phyloP scores from a whole-genome alignment of 1,140 invertebrate species.

The Danaus plexippus region DNA sequence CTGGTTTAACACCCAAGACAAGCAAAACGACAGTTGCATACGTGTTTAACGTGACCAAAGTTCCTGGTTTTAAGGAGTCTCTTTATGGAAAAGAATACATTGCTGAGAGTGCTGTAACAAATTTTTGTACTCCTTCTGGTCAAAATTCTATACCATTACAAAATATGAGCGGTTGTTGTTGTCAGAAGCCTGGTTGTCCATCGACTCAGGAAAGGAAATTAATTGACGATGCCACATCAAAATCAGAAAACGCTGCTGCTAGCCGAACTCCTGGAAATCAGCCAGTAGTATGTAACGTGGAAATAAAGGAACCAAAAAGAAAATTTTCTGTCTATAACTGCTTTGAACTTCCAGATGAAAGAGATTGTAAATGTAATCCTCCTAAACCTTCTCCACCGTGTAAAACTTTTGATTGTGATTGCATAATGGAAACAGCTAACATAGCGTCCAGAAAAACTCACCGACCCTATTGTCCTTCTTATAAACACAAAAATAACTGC shows the following conservation, averaged over 20 bases:
- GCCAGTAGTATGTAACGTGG: slow-evolving; percentile 37
- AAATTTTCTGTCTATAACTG: slow-evolving; percentile 40
- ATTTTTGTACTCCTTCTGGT: slow-evolving; percentile 11
- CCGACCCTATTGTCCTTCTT: slow-evolving; percentile 53
- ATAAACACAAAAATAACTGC: slow-evolving; percentile 54
- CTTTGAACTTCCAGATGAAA: slow-evolving; percentile 41
- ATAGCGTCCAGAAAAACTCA: slow-evolving; percentile 46
- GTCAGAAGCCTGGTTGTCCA: slow-evolving; percentile 15
- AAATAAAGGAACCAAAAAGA: slow-evolving; percentile 25
- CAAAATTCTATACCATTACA: slow-evolving; percentile 5
- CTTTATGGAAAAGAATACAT: slow-evolving; percentile 25
- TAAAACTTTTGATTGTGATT: slow-evolving; percentile 59
- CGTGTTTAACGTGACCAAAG: slow-evolving; percentile 39
- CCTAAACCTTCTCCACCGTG: slow-evolving; percentile 51
- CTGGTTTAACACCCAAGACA: slow-evolving; percentile 36
- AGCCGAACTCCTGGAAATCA: slow-evolving; percentile 21
- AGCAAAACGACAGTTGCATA: slow-evolving; percentile 45
- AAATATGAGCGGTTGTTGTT: slow-evolving; percentile 22
- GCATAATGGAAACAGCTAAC: slow-evolving; percentile 43
- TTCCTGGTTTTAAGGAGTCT: slow-evolving; percentile 35
- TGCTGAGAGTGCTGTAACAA: slow-evolving; percentile 18
- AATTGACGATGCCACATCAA: slow-evolving; percentile 13
- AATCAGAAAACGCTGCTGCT: slow-evolving; percentile 20
- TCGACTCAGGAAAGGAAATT: slow-evolving; percentile 12
- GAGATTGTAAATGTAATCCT: slow-evolving; percentile 56